These are phyloP conservation scores for Nematolebias whitei DNA, from an alignment of 2,113 vertebrate species.

Conservation along the genomic window DNA sequence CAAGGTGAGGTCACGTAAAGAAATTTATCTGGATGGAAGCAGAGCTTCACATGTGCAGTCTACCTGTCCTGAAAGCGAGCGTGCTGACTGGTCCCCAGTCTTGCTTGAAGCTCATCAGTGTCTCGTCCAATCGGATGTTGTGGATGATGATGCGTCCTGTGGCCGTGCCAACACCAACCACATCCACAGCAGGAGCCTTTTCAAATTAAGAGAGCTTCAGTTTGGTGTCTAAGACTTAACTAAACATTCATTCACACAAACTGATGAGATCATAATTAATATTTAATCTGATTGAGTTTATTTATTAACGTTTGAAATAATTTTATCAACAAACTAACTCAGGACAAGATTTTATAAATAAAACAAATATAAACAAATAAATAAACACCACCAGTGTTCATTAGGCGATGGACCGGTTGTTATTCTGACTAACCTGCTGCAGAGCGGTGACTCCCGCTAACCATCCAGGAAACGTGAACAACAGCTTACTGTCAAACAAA, in stretches of 20 bases:
- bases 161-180: conserved; percentile 87
- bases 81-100: conserved; percentile 96
- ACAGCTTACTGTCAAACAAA: conserved; percentile 82
- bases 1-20: no score
- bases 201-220: conserved; percentile 16
- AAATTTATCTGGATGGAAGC: not conserved
- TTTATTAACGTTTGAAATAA: no score
- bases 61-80: conserved; percentile 94
- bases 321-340: no score
- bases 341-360: no score
- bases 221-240: not conserved
- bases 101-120: conserved; percentile 93
- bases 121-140: conserved; percentile 93
- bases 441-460: conserved; percentile 82
- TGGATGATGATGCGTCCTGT: conserved; percentile 91
- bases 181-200: conserved; percentile 86
- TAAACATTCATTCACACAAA: no score
- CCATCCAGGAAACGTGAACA: conserved; percentile 92
- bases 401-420: no score
- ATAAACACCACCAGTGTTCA: no score
- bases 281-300: no score
- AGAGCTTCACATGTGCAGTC: not conserved
- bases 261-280: no score
- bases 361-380: no score
- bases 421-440: conserved; percentile 63